A percentile compares a stretch with the other conserved stretches of the same genome.
These are phyloP conservation scores for Geopemphigus sp. DNA, from an alignment of 1,140 invertebrate genomes.

Conservation along the genomic window DNA sequence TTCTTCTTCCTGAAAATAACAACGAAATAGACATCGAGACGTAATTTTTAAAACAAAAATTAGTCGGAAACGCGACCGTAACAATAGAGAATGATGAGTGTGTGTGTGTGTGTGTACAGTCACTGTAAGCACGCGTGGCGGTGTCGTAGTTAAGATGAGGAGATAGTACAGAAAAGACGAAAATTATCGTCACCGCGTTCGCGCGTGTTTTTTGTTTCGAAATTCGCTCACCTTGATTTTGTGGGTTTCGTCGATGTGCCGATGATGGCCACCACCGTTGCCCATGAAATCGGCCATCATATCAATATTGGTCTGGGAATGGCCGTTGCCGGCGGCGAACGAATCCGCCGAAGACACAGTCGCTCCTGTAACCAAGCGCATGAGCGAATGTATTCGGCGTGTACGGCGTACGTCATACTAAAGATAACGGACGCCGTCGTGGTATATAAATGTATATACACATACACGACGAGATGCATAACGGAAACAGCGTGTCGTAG, in stretches of 20 bases:
- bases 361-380: slow-evolving; percentile 6
- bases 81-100: no score
- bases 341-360: slow-evolving; percentile 26
- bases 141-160: no score
- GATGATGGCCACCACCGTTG: not conserved
- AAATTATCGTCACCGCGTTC: no score
- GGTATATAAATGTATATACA: not conserved
- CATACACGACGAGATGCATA: not conserved
- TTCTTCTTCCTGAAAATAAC: slow-evolving; percentile 26
- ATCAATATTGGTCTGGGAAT: slow-evolving; percentile 9
- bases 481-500: no score
- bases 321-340: not conserved
- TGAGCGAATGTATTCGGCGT: not conserved
- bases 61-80: no score
- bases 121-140: no score
- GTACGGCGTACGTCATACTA: not conserved
- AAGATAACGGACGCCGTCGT: no score
- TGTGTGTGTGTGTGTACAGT: no score
- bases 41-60: not conserved
- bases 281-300: slow-evolving; percentile 29
- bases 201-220: no score
- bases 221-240: slow-evolving; percentile 28
- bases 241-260: slow-evolving; percentile 7
- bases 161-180: no score
- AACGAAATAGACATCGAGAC: not conserved